Evolutionary conservation across 2,888 invertebrate genomes (phyloP), one percentile per base, ranked within the genome.

Genomic region (Abscondita cerata): DNA sequence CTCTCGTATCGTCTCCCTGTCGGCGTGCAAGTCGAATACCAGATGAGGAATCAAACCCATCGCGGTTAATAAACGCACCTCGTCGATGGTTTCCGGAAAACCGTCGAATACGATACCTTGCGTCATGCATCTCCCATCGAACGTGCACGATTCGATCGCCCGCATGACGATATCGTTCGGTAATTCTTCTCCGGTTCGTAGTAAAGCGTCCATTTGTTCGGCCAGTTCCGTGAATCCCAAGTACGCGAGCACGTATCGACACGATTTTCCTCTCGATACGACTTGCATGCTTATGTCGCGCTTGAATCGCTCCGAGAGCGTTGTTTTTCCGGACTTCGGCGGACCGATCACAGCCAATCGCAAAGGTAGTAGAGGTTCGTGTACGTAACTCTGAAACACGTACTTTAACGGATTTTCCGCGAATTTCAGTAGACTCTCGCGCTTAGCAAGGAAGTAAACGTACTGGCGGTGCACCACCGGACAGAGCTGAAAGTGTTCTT

Each of bases 21-120:
- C 72, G 8, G 82, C 77, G 52, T 78, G 72, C 12, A 88, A 73
- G 72, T 88, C 83, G 48, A 89, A 77, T 2, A 87, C 78, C 46
- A 87, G 73, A 73, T 83, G 81, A 0, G 89, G 88, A 59, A 84
- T 82, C n/a, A 88, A 71, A 20, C 85, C 85, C 16, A 81, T 61
- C 67, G 80, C 81, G 2, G 79, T 76, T 15, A 88, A 74, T 68
- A 83, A 80, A 66, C 80, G 78, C 9, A 83, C 80, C 74, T 87
- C 85, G 41, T 78, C 72, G n/a, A 82, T 76, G 16, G 77, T 78
- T 56, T 81, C 79, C 2, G 87, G 88, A 75, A 87, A 85, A 0
- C 88, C 89, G 72, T 89, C 89, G 54, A 86, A 80, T 11, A 89
- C 75, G 71, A 83, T 82, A n/a, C 89, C 89, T 69, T 84, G 83